Conservation (phyloP, 2,113 vertebrate species). For the Corydoras sp. region DNA sequence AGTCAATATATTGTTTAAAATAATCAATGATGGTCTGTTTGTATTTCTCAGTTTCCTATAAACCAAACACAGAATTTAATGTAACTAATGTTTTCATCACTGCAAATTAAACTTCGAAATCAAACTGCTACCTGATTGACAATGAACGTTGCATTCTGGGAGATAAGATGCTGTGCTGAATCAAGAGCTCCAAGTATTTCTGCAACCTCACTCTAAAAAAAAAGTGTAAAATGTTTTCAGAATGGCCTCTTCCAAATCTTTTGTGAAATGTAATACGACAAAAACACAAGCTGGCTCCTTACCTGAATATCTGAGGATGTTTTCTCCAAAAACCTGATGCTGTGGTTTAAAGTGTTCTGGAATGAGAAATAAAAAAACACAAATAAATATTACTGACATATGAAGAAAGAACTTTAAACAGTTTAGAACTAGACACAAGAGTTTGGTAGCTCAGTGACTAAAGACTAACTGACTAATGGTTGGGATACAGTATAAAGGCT, state of each 20-base stretch:
- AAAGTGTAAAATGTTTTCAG: too few species aligned
- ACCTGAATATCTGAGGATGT: slow-evolving; percentile 72
- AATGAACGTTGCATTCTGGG: slow-evolving; percentile 68
- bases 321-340: slow-evolving; percentile 71
- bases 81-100: too few species aligned
- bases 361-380: slow-evolving; percentile 16
- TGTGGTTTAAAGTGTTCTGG: slow-evolving; percentile 74
- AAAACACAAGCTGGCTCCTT: slow-evolving; percentile 44
- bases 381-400: slow-evolving; percentile 4
- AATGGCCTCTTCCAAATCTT: too few species aligned
- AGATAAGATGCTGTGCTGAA: slow-evolving; percentile 77
- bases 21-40: slow-evolving; percentile 72
- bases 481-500: too few species aligned
- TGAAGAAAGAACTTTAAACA: too few species aligned
- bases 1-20: slow-evolving; percentile 81
- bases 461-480: too few species aligned
- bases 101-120: too few species aligned
- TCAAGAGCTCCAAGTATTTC: slow-evolving; percentile 68
- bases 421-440: too few species aligned
- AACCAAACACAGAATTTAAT: not conserved
- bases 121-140: slow-evolving; percentile 66
- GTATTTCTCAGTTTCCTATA: slow-evolving; percentile 79
- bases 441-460: too few species aligned
- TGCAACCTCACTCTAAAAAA: slow-evolving; percentile 69
- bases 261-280: not conserved